phyloP scores from a whole-genome alignment of 2,888 invertebrate species.

The Lithophane socia region DNA sequence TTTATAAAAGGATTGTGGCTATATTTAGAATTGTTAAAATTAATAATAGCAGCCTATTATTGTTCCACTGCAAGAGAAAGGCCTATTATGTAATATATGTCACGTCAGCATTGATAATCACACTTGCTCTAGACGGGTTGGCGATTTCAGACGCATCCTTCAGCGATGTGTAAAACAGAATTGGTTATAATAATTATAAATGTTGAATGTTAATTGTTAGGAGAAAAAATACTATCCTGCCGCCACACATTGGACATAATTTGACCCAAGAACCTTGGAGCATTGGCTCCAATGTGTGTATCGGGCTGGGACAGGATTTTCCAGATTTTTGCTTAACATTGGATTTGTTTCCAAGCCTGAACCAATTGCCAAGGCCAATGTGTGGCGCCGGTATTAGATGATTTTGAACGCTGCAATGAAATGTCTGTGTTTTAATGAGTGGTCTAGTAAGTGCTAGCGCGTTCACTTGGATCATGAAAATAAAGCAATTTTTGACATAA shows the following conservation, averaged over 20 bases:
- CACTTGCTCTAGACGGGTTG: no score
- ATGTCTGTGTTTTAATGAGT: background rate
- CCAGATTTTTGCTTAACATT: no score
- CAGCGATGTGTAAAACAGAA: background rate
- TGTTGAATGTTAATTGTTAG: background rate
- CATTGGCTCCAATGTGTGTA: no score
- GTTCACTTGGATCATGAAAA: background rate
- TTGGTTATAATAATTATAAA: background rate
- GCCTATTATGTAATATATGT: background rate
- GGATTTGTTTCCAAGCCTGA: no score
- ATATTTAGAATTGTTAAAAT: conserved; percentile 12
- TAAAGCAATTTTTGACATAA: background rate
- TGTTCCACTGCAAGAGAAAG: background rate
- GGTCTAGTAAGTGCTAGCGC: background rate
- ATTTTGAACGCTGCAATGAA: background rate
- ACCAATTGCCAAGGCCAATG: no score
- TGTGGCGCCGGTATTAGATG: background rate
- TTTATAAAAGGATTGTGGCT: conserved; percentile 17
- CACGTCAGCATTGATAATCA: background rate
- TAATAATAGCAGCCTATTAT: background rate
- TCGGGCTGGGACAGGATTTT: no score
- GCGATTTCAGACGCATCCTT: background rate
- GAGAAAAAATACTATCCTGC: background rate
- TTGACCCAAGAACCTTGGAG: no score
- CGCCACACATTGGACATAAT: no score